These are phyloP conservation scores for Glareola pratincola DNA, from an alignment of 2,113 vertebrate species.

Conservation along the genomic window DNA sequence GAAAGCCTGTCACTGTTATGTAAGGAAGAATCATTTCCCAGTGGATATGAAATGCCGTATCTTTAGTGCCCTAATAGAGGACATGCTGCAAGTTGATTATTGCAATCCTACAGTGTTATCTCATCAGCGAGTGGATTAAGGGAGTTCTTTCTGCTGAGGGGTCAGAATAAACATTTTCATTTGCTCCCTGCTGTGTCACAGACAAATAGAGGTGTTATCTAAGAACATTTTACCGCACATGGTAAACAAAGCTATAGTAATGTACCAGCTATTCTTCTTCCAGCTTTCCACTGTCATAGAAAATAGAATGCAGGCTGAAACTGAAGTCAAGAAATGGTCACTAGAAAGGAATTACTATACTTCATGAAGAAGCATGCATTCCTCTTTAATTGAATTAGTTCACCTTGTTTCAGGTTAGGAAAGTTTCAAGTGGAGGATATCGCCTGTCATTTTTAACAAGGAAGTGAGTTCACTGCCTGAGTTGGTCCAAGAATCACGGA, in stretches of 20 bases:
- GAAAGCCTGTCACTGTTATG: constrained; percentile 64
- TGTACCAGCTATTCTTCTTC: neutral
- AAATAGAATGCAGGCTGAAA: neutral
- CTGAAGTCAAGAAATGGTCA: neutral
- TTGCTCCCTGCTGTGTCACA: constrained; percentile 75
- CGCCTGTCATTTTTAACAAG: neutral
- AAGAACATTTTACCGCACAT: constrained; percentile 40
- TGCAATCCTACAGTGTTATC: constrained; percentile 78
- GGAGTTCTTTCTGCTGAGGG: constrained; percentile 72
- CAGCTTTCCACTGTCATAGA: neutral
- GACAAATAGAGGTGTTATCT: constrained; percentile 73
- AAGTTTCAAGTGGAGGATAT: neutral
- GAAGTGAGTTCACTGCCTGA: neutral
- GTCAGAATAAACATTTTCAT: constrained; percentile 80
- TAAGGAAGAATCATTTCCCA: constrained; percentile 64
- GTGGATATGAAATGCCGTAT: constrained; percentile 61
- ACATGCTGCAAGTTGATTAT: constrained; percentile 76
- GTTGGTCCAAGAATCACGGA: neutral
- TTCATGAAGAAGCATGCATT: neutral
- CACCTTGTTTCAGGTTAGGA: neutral
- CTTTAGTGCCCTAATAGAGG: constrained; percentile 72
- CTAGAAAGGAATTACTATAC: neutral
- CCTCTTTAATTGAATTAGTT: neutral
- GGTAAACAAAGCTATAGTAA: constrained; percentile 61
- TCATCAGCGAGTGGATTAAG: constrained; percentile 80